phyloP scores from a whole-genome alignment of 2,888 invertebrate species.

The Nowickia ferox region DNA sequence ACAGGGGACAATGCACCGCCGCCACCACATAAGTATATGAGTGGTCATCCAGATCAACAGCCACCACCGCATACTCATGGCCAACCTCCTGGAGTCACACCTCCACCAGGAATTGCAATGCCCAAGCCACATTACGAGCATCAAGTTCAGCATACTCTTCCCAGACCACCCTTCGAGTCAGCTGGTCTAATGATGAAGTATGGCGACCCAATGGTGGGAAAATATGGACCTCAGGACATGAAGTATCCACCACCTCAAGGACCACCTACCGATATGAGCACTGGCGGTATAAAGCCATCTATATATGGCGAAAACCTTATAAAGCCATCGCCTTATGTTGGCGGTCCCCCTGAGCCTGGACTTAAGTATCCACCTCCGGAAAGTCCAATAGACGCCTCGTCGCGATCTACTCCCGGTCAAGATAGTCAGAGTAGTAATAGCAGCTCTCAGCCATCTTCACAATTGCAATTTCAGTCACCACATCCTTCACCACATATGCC shows the following conservation, averaged over 20 bases:
- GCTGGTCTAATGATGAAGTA: constrained; percentile 82
- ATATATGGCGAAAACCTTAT: constrained; percentile 83
- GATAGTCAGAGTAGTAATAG: constrained; percentile 83
- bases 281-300: constrained; percentile 76
- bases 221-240: constrained; percentile 82
- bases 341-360: constrained; percentile 73
- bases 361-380: constrained; percentile 80
- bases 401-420: constrained; percentile 83
- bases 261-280: constrained; percentile 70
- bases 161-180: constrained; percentile 82
- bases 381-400: constrained; percentile 83
- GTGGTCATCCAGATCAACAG: constrained; percentile 64
- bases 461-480: constrained; percentile 81
- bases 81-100: constrained; percentile 78
- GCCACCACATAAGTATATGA: constrained; percentile 59
- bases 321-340: constrained; percentile 81
- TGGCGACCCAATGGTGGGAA: constrained; percentile 81
- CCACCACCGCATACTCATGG: constrained; percentile 73
- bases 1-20: constrained; percentile 70
- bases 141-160: constrained; percentile 80
- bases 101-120: constrained; percentile 81
- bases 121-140: constrained; percentile 82
- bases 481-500: constrained; percentile 82
- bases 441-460: constrained; percentile 81
- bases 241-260: constrained; percentile 80